Conservation (phyloP, 2,113 vertebrate genomes). For the Clinocottus analis region DNA sequence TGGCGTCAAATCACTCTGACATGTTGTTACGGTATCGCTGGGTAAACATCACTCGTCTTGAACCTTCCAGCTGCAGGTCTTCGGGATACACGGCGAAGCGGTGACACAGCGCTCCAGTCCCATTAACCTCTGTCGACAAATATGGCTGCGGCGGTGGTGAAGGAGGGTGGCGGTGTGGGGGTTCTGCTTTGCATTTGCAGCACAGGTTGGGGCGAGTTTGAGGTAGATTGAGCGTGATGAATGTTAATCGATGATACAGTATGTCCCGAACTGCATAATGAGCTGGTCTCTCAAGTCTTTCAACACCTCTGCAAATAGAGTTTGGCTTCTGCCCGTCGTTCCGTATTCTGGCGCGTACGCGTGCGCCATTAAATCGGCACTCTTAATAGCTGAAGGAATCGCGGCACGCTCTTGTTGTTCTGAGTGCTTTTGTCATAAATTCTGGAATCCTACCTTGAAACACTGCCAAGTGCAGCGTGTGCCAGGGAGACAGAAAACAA, state of each 20-base stretch:
- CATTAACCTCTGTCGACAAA: constrained; percentile 77
- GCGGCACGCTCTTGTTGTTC: constrained; percentile 40
- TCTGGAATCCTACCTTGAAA: constrained; percentile 57
- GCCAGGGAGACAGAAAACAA: constrained; percentile 14
- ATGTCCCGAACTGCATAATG: constrained; percentile 75
- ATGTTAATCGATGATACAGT: constrained; percentile 80
- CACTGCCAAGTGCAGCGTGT: constrained; percentile 33
- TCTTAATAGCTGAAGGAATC: constrained; percentile 58
- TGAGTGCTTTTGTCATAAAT: constrained; percentile 62
- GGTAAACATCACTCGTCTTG: constrained; percentile 70
- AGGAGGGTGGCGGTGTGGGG: not conserved
- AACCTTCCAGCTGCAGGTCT: constrained; percentile 68
- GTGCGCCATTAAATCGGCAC: constrained; percentile 62
- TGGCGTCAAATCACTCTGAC: constrained; percentile 39
- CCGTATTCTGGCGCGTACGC: constrained; percentile 65
- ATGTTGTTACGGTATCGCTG: constrained; percentile 56
- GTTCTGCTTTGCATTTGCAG: constrained; percentile 67
- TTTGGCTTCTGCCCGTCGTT: constrained; percentile 64
- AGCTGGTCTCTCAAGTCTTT: constrained; percentile 64
- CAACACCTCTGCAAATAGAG: constrained; percentile 63
- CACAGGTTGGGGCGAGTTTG: constrained; percentile 56
- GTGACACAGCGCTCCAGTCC: constrained; percentile 62
- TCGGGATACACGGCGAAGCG: constrained; percentile 61
- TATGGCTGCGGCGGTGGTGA: constrained; percentile 43
- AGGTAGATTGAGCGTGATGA: constrained; percentile 80